A percentile compares a stretch with the other conserved stretches of the same genome.
phyloP scores from a whole-genome alignment of 2,888 invertebrate species.

The Laothoe populi region DNA sequence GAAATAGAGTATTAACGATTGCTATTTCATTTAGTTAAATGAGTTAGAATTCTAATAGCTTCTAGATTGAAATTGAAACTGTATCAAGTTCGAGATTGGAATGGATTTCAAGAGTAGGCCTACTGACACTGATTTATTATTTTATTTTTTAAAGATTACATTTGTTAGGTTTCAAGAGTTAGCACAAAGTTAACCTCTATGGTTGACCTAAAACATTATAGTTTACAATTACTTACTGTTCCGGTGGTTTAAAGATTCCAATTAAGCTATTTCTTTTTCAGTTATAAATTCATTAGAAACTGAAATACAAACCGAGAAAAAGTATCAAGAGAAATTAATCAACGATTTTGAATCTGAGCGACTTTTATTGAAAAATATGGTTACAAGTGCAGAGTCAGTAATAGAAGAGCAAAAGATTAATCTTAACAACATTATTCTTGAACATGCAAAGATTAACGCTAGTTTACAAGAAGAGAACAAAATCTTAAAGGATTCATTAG shows the following conservation, averaged over 20 bases:
- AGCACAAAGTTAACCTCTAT: background rate
- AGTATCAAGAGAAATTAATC: constrained; percentile 58
- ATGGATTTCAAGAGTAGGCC: too few relatives aligned
- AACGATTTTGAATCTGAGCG: constrained; percentile 66
- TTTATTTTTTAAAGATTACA: too few relatives aligned
- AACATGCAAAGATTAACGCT: constrained; percentile 51
- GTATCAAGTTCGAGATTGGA: too few relatives aligned
- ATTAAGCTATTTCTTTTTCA: constrained; percentile 39
- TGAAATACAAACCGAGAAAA: constrained; percentile 53
- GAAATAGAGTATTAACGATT: too few relatives aligned
- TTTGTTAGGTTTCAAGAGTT: too few relatives aligned
- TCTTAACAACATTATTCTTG: constrained; percentile 52
- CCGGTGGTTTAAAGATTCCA: background rate
- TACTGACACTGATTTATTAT: too few relatives aligned
- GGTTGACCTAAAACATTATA: background rate
- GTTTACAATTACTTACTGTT: background rate
- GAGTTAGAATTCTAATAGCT: too few relatives aligned
- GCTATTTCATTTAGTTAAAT: too few relatives aligned
- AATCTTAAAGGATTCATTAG: constrained; percentile 39
- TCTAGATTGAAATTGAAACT: too few relatives aligned
- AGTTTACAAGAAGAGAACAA: constrained; percentile 48
- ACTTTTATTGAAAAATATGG: constrained; percentile 64
- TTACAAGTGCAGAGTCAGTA: constrained; percentile 65
- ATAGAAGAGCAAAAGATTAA: constrained; percentile 65
- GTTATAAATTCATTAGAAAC: constrained; percentile 59